Evolutionary conservation across 2,888 invertebrate species (phyloP).

Genomic region (Parapristionchus giblindavisi): DNA sequence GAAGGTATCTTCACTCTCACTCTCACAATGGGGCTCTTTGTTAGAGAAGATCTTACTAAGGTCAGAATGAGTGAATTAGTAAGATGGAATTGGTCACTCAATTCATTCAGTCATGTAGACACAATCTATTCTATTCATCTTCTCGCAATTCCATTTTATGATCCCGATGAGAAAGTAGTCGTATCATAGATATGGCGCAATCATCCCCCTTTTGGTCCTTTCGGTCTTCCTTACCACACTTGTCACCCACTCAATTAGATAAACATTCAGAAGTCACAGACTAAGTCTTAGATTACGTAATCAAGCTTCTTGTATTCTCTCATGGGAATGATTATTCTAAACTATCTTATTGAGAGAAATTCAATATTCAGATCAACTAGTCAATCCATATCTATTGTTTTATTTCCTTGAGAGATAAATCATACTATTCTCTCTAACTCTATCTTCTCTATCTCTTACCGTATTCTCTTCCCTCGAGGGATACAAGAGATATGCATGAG

Average conservation of each 20-base stretch:
- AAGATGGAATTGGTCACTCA: too few species aligned
- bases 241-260: constrained; percentile 37
- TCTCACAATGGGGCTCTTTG: constrained; percentile 7
- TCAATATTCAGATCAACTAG: too few species aligned
- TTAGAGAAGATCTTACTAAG: constrained; percentile 10
- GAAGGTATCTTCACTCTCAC: constrained; percentile 1
- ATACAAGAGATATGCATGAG: too few species aligned
- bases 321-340: constrained; percentile 34
- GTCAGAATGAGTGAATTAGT: not conserved
- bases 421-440: not conserved
- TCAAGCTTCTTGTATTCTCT: constrained; percentile 29
- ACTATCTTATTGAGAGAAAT: not conserved
- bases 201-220: constrained; percentile 32
- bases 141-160: too few species aligned
- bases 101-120: too few species aligned
- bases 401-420: not conserved
- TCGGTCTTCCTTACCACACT: too few species aligned
- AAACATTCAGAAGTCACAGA: constrained; percentile 3
- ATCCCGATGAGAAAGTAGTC: constrained; percentile 8
- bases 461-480: too few species aligned
- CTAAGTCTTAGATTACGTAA: constrained; percentile 15
- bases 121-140: too few species aligned
- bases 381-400: not conserved
- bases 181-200: constrained; percentile 30
- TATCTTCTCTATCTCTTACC: too few species aligned